phyloP scores from a whole-genome alignment of 1,140 invertebrate species.

The Brachionus plicatilis region DNA sequence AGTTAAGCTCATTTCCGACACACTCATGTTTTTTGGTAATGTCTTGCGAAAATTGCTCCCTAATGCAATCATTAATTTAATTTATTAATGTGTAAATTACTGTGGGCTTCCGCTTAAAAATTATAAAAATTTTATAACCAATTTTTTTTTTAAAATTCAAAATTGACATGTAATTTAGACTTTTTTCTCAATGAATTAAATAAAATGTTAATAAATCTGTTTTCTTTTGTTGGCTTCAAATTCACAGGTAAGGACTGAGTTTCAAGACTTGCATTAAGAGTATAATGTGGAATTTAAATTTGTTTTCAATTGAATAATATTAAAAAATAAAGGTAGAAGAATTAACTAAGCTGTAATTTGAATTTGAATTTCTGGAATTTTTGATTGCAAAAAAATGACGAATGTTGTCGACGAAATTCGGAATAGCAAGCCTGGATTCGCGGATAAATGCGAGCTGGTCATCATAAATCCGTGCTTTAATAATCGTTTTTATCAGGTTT shows the following conservation, averaged over 20 bases:
- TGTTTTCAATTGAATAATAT: neutral
- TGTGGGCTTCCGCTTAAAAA: neutral
- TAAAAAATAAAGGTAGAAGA: neutral
- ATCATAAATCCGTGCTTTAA: constrained; percentile 30
- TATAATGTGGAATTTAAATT: neutral
- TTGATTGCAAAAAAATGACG: neutral
- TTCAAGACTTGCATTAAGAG: neutral
- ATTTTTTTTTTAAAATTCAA: neutral
- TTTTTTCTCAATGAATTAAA: constrained; percentile 15
- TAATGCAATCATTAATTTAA: constrained; percentile 27
- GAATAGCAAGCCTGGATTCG: neutral
- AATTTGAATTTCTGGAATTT: neutral
- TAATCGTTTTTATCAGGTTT: constrained; percentile 23
- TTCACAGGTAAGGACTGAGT: neutral
- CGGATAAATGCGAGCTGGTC: constrained; percentile 2
- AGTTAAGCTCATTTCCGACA: neutral
- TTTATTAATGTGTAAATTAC: neutral
- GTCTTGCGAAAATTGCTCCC: neutral
- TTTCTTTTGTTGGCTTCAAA: neutral
- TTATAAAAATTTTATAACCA: neutral
- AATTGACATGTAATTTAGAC: neutral
- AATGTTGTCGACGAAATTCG: constrained; percentile 21
- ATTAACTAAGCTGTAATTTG: neutral
- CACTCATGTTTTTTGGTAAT: neutral
- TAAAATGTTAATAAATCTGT: neutral